These are phyloP conservation scores for Aleiodes sp. DNA, from an alignment of 1,140 invertebrate species.

Conservation along the genomic window DNA sequence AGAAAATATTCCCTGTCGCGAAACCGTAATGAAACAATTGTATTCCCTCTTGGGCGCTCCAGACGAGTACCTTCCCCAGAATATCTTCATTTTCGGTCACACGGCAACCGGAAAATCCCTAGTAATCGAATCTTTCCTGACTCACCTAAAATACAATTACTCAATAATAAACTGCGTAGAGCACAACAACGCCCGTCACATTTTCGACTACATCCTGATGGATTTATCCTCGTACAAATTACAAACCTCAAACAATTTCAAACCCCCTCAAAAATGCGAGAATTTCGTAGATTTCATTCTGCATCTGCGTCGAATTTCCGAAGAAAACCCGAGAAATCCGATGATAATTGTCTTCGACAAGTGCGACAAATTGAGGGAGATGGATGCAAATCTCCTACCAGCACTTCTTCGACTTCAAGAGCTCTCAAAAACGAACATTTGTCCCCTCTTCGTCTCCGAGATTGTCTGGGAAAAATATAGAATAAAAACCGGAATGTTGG, in stretches of 20 bases:
- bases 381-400: constrained; percentile 77
- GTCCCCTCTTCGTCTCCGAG: constrained; percentile 80
- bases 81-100: constrained; percentile 81
- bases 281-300: constrained; percentile 79
- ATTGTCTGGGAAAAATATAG: constrained; percentile 83
- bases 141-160: constrained; percentile 70
- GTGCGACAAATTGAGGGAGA: constrained; percentile 78
- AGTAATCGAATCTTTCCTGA: constrained; percentile 71
- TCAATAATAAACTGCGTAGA: constrained; percentile 84
- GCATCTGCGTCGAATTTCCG: constrained; percentile 62
- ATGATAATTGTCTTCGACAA: constrained; percentile 80
- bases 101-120: constrained; percentile 83
- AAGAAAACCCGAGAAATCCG: constrained; percentile 53
- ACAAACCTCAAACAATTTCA: constrained; percentile 51
- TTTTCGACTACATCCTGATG: constrained; percentile 80
- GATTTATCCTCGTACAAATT: constrained; percentile 65
- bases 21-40: constrained; percentile 69
- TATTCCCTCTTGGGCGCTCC: constrained; percentile 69
- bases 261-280: constrained; percentile 70
- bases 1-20: constrained; percentile 68
- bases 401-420: constrained; percentile 78
- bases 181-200: constrained; percentile 77
- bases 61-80: constrained; percentile 70
- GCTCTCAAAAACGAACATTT: constrained; percentile 76
- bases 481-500: constrained; percentile 73